Evolutionary conservation across 2,797 vertebrate species (phyloP).

Genomic region (Crax fasciolata): DNA sequence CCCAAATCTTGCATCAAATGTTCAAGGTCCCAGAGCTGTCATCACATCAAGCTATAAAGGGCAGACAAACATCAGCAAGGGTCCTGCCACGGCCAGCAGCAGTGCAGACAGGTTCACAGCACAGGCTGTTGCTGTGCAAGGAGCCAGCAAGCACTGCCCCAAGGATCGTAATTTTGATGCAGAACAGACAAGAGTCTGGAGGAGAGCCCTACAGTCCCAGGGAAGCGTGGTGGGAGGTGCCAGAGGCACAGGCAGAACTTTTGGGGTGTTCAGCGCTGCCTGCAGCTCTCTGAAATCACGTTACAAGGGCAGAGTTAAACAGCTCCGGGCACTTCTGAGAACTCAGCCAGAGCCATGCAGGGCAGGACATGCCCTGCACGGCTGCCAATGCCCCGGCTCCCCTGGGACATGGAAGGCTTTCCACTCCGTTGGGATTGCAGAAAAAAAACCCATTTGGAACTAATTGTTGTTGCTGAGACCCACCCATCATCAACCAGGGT

Average conservation of each 20-base stretch:
- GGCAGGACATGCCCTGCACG: not conserved
- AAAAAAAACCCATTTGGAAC: not conserved
- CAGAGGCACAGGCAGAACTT: rapidly evolving
- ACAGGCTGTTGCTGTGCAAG: not conserved
- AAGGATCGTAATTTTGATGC: rapidly evolving
- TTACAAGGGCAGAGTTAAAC: not conserved
- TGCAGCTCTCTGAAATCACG: rapidly evolving
- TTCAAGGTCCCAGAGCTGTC: not conserved
- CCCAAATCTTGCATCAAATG: not conserved
- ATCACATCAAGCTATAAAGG: not conserved
- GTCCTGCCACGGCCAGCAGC: not conserved
- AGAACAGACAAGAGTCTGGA: not conserved
- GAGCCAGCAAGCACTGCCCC: not conserved
- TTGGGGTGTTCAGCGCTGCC: rapidly evolving
- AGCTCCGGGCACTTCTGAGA: not conserved
- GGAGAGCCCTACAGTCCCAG: not conserved
- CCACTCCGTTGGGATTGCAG: rapidly evolving
- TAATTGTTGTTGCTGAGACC: not conserved
- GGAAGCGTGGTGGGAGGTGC: rapidly evolving
- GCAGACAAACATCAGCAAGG: rapidly evolving
- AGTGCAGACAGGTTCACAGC: rapidly evolving
- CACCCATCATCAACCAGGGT: rapidly evolving
- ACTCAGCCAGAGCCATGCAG: not conserved
- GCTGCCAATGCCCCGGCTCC: not conserved
- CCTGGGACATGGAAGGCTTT: not conserved